Conservation (phyloP, 2,888 invertebrate genomes). For the Dicyrtomina minuta region DNA sequence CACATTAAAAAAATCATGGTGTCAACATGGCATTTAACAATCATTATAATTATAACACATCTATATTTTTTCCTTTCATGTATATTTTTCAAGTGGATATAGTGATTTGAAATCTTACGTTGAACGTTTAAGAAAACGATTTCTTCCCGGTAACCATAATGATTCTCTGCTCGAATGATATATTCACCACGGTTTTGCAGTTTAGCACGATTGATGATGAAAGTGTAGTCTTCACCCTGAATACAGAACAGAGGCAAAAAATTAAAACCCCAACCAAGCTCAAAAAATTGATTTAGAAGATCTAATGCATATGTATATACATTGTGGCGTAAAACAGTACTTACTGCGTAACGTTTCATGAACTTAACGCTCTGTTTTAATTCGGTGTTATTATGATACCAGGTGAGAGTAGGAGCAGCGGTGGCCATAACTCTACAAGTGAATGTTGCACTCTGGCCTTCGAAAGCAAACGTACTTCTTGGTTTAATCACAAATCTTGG, state of each 20-base stretch:
- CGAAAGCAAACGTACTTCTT: conserved; percentile 90
- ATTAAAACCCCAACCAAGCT: too few relatives aligned
- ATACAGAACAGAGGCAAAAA: neutral
- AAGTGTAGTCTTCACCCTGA: conserved; percentile 88
- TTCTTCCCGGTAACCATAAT: conserved; percentile 92
- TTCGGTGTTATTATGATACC: conserved; percentile 91
- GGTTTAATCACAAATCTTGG: conserved; percentile 98
- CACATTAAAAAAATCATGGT: too few relatives aligned
- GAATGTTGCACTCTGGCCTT: conserved; percentile 96
- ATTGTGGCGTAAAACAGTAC: neutral
- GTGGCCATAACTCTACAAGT: conserved; percentile 94
- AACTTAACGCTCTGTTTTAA: conserved; percentile 96
- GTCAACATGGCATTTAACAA: too few relatives aligned
- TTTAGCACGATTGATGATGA: conserved; percentile 94
- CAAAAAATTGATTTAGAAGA: neutral
- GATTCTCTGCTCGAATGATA: conserved; percentile 93
- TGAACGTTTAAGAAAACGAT: conserved; percentile 95
- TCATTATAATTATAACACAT: too few relatives aligned
- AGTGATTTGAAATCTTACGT: conserved; percentile 65
- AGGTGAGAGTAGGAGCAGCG: conserved; percentile 91
- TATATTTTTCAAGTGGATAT: conserved; percentile 1
- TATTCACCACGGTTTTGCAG: conserved; percentile 96
- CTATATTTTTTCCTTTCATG: conserved; percentile 1
- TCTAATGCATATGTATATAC: neutral
- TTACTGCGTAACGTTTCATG: conserved; percentile 88